Base-by-base conservation (phyloP, 2,797 vertebrate genomes). In the Phoxinus dragarum region DNA sequence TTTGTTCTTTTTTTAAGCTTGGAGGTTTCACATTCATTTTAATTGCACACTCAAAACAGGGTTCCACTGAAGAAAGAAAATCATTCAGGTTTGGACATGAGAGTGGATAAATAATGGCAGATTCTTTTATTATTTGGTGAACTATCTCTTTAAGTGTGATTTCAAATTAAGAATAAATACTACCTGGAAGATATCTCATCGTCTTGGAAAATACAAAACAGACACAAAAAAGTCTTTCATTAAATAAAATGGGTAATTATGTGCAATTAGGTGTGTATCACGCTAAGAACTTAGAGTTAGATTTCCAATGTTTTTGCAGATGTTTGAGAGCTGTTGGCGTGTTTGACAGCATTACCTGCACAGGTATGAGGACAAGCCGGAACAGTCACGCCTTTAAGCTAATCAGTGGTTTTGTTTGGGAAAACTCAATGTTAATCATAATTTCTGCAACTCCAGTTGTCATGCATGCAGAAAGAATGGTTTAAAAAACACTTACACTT, bases 351-450 rank as follows among this genome's bases (percentile, higher is more conserved):
- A 90, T 93, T 91, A 93, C 88, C 88, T 88, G 88, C 91, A 89
- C 88, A 92, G 89, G 88, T 91, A 90, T 91, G 92, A 92, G 92
- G 92, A 91, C 91, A 91, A 93, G 93, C 91, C 87, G 76, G 91
- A 93, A 92, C 91, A 92, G 85, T 90, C 87, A 90, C 76, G 61
- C 84, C 88, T 88, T 89, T 81, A 83, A 85, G 59, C 31, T 84
- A 80, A 87, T 80, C 80, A 77, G 49, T 40, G 31, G 79, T 84
- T 83, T 82, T 78, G 89, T 74, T 40, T 31, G 61, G 84, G 82
- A 85, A 84, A 80, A 80, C n/a, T 38, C 71, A 71, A 88, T 86
- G 75, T 56, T 78, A 84, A 86, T 82, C 47, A 83, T 71, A 87
- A 90, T 89, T 79, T 74, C 27, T 77, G 84, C 86, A 88, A 75